Conservation (phyloP, 2,797 vertebrate species). For the Epinephelus coioides region DNA sequence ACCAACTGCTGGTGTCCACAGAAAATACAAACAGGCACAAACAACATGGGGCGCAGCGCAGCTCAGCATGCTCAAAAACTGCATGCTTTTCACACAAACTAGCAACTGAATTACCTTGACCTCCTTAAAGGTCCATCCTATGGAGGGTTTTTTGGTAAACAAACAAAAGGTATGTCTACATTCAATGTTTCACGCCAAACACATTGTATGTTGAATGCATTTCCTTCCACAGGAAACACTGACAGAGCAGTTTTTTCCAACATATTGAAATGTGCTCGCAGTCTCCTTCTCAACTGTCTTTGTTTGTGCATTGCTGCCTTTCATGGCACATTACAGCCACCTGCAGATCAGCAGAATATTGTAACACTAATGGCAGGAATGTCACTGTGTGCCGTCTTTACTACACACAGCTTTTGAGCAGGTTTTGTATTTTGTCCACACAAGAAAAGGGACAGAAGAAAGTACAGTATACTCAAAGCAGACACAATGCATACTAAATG, state of each 20-base stretch:
- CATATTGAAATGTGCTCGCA: neutral
- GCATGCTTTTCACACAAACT: neutral
- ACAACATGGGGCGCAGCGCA: neutral
- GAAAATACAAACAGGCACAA: neutral
- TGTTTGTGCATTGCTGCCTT: neutral
- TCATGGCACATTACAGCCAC: neutral
- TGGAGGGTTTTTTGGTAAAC: neutral
- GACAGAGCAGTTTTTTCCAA: neutral
- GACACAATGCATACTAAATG: neutral
- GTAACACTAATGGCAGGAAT: neutral
- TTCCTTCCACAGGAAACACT: too few species aligned
- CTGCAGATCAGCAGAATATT: neutral
- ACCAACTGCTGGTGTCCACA: neutral
- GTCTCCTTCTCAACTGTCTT: neutral
- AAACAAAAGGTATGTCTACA: neutral
- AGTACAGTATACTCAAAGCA: neutral
- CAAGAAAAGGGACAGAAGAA: neutral
- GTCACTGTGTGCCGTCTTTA: neutral
- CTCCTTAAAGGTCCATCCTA: neutral
- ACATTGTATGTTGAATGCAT: neutral
- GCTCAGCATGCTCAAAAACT: neutral
- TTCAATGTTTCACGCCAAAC: neutral
- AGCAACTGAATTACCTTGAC: neutral
- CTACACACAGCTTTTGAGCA: neutral
- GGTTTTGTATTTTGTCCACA: neutral